phyloP scores from a whole-genome alignment of 2,888 invertebrate genomes.

The Napeogenes inachia region DNA sequence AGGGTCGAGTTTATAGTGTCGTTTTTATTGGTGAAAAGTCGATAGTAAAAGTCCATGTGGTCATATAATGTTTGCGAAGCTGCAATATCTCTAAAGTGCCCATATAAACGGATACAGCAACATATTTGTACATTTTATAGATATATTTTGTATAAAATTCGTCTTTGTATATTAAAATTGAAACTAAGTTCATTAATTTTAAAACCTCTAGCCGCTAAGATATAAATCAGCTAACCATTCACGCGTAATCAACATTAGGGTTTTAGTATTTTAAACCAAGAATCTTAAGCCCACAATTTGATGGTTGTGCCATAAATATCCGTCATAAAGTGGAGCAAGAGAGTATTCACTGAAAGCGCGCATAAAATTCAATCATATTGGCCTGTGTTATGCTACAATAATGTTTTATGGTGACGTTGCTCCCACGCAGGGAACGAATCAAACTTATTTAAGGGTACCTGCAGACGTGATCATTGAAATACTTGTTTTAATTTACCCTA shows the following conservation, averaged over 20 bases:
- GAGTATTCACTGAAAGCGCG: slow-evolving; percentile 44
- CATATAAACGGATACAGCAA: slow-evolving; percentile 31
- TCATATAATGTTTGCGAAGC: slow-evolving; percentile 42
- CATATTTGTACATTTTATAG: slow-evolving; percentile 28
- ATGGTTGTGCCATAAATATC: slow-evolving; percentile 27
- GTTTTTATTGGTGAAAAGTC: slow-evolving; percentile 64
- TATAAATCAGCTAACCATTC: not conserved
- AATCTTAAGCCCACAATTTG: slow-evolving; percentile 11
- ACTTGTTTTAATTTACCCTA: not conserved
- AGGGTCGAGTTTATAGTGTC: slow-evolving; percentile 59
- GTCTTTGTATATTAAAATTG: too few relatives aligned
- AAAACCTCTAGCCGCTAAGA: too few relatives aligned
- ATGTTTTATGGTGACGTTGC: slow-evolving; percentile 70
- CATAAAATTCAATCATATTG: slow-evolving; percentile 73
- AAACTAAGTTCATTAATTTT: too few relatives aligned
- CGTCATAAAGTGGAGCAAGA: slow-evolving; percentile 34
- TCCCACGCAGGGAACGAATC: slow-evolving; percentile 60
- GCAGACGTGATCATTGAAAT: not conserved
- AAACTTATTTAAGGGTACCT: slow-evolving; percentile 23
- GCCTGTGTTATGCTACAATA: slow-evolving; percentile 54
- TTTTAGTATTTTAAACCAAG: not conserved
- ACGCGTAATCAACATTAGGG: not conserved
- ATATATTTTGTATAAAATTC: slow-evolving; percentile 10
- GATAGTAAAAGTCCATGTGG: slow-evolving; percentile 62
- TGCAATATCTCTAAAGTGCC: slow-evolving; percentile 37